Evolutionary conservation across 2,888 invertebrate species (phyloP).

Genomic region (Sacculina carcini): DNA sequence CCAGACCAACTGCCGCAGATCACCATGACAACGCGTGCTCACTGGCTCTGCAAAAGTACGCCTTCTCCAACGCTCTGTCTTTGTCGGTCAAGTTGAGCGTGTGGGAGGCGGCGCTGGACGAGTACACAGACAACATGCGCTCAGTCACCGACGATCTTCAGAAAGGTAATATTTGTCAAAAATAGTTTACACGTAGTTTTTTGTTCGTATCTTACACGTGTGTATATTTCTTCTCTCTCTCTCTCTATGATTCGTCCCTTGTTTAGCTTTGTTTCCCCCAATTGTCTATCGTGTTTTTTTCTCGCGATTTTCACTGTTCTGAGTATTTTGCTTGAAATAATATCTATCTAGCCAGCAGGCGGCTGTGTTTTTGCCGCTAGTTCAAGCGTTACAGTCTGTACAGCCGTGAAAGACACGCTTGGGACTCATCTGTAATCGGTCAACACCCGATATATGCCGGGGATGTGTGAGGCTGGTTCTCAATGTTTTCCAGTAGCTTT

Average conservation of each 20-base stretch:
- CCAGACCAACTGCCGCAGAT: not conserved
- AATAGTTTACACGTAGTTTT: not conserved
- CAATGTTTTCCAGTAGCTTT: no score
- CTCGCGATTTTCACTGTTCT: no score
- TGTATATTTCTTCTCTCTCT: not conserved
- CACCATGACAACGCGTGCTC: constrained; percentile 19
- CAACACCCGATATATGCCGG: no score
- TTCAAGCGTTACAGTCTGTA: no score
- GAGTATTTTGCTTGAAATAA: no score
- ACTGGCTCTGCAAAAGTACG: constrained; percentile 54
- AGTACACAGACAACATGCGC: constrained; percentile 56
- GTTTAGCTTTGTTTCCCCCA: not conserved
- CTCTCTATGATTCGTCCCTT: not conserved
- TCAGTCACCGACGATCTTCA: constrained; percentile 45
- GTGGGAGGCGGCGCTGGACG: constrained; percentile 67
- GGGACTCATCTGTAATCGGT: no score
- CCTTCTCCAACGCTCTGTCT: constrained; percentile 80
- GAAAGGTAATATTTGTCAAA: not conserved
- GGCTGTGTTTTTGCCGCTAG: no score
- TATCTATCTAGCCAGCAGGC: no score
- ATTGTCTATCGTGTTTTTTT: not conserved
- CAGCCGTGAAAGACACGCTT: no score
- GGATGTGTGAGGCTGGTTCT: no score
- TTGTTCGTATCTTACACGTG: not conserved
- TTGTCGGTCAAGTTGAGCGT: constrained; percentile 79